Base-by-base conservation (phyloP, 2,113 vertebrate genomes). In the Cyprinodon tularosa region DNA sequence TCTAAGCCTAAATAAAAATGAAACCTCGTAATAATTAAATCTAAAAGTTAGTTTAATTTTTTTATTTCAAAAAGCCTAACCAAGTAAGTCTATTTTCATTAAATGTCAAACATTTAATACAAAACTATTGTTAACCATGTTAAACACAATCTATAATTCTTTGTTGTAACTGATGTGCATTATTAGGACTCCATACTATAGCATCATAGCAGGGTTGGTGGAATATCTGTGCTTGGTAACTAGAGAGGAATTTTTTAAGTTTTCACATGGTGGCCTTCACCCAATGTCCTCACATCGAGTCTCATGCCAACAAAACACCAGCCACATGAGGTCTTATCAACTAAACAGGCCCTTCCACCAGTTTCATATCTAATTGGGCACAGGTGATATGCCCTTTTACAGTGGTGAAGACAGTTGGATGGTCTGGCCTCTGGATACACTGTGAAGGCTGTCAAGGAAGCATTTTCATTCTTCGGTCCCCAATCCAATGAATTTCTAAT, bases 321-420 rank as follows among this genome's bases (percentile, higher is more conserved):
- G 93, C 95, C 94, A 93, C 94, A 94, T 86, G 90, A 93, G 78
- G 67, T 86, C 82, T 91, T 90, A 90, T 84, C 90, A 90, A 90
- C 96, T 94, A 95, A 94, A 93, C 95, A 93, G 90, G 92, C 80
- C 86, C 90, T 93, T 95, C 93, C 93, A 90, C 92, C 94, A 95
- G 92, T 94, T 92, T 84, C 93, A 89, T 86, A 87, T 91, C 93
- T 96, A 97, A 97, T 96, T 96, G 95, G 95, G 96, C 96, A 96
- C 96, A 73, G 74, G 95, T 96, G 96, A 95, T 91, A 95, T 95
- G 93, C 91, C 93, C 81, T 95, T 93, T 91, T 93, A 92, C 89
- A 71, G 84, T 93, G 91, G 90, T 96, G 95, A 95, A 96, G 95
- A 94, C 93, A 91, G 90, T 82, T 87, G 92, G 62, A 78, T 89